Evolutionary conservation across 2,113 vertebrate species (phyloP), one percentile per base, ranked within the genome.

Genomic region (Carassius gibelio): DNA sequence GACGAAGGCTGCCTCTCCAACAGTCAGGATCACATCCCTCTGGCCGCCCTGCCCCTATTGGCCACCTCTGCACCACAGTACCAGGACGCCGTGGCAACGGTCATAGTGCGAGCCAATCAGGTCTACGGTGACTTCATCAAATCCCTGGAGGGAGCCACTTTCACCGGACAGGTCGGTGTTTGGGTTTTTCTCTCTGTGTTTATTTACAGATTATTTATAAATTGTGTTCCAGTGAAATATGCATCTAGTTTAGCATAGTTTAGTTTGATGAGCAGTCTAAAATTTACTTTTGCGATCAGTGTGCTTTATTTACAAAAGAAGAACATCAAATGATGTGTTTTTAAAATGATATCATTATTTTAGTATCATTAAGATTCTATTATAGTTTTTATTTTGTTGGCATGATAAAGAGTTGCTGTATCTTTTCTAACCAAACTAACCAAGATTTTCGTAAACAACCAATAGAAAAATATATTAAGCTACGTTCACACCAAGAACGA

Each of bases 1-100:
- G 98, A 99, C 0, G 97, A 98, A 90, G 92, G 96, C 89, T 98
- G 96, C 90, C 95, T 99, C 84, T 99, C 97, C 88, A 99, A 95
- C 94, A 99, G 97, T 84, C 97, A 99, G 94, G 98, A 99, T 89
- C 98, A 99, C 94, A 97, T 99, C 87, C 98, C 98, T 0, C 95
- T 99, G 14, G 98, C 97, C 0, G 98, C 98, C 0, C 96, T 99
- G 81, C 98, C 98, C 19, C 94, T 99, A 21, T 83, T 99, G 89
- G 98, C 98, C 7, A 99, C 98, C 0, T 98, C 98, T 0, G 96
- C 97, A 0, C 97, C 98, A 0, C 97, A 97, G 93, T 99, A 99
- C 93, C 97, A 99, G 80, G 98, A 99, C 85, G 97, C 97, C 0
- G 96, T 99, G 15, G 97, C 98, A 15, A 93, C 95, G 0, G 98